Evolutionary conservation across 2,113 vertebrate species (phyloP).

Genomic region (Pimephales promelas): DNA sequence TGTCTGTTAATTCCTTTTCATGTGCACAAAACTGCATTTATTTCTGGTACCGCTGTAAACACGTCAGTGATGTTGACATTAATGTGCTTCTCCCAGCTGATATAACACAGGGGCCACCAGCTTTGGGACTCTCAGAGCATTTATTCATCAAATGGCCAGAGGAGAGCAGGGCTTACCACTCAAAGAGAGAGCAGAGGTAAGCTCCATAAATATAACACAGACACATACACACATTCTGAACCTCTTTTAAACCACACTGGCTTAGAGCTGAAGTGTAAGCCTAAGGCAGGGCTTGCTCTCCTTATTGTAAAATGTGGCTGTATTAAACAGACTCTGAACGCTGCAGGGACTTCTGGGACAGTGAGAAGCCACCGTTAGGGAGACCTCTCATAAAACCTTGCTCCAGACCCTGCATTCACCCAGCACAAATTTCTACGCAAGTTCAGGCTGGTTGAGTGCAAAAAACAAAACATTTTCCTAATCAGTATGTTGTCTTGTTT

Average conservation of each 20-base stretch:
- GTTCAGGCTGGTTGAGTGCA: neutral
- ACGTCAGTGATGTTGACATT: slow-evolving; percentile 42
- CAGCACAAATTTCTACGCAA: neutral
- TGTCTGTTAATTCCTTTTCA: slow-evolving; percentile 44
- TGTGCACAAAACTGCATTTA: slow-evolving; percentile 33
- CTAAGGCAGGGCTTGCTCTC: slow-evolving; percentile 30
- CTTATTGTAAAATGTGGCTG: slow-evolving; percentile 40
- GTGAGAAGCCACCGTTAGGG: neutral
- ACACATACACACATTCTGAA: neutral
- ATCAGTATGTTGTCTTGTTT: neutral
- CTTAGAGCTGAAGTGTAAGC: slow-evolving; percentile 41
- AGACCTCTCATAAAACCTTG: neutral
- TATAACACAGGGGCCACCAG: slow-evolving; percentile 30
- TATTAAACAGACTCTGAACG: slow-evolving; percentile 37
- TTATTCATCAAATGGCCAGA: slow-evolving; percentile 42
- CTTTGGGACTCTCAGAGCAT: slow-evolving; percentile 31
- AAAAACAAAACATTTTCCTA: neutral
- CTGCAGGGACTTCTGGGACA: neutral
- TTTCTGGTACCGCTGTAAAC: slow-evolving; percentile 49
- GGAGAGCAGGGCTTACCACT: slow-evolving; percentile 37
- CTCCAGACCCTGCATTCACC: neutral
- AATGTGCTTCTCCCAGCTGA: neutral
- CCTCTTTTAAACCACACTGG: slow-evolving; percentile 39
- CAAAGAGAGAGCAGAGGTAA: slow-evolving; percentile 23
- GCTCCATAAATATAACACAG: slow-evolving; percentile 46